Conservation (phyloP, 2,797 vertebrate species). For the Peromyscus aztecus region DNA sequence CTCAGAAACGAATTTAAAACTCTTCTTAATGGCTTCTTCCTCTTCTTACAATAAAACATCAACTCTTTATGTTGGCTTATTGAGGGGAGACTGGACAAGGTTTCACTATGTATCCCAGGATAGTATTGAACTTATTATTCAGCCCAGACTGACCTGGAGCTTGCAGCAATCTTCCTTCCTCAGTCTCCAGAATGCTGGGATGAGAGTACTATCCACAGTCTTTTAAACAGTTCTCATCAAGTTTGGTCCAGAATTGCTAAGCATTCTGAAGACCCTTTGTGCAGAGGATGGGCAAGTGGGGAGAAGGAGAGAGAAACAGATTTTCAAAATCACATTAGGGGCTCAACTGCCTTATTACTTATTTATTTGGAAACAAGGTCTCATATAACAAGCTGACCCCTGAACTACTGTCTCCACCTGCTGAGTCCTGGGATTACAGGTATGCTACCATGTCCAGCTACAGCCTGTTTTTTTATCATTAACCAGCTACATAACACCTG, state of each 20-base stretch:
- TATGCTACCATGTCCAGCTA: neutral
- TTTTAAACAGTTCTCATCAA: neutral
- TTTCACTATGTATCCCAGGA: neutral
- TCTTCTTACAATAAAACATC: neutral
- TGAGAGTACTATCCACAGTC: neutral
- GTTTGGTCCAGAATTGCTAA: neutral
- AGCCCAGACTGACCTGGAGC: neutral
- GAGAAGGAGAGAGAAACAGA: neutral
- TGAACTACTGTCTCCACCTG: neutral
- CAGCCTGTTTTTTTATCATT: neutral
- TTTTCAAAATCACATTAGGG: neutral
- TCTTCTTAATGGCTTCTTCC: neutral
- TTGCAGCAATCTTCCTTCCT: neutral
- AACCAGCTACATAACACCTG: neutral
- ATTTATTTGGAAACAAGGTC: neutral
- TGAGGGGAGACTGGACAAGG: neutral
- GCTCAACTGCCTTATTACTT: neutral
- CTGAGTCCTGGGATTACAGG: neutral
- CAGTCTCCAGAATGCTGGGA: neutral
- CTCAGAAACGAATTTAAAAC: constrained; percentile 12
- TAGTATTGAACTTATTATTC: neutral
- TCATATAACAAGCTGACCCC: neutral
- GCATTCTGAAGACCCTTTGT: neutral
- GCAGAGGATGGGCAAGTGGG: neutral
- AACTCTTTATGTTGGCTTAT: neutral